These are phyloP conservation scores for Taenioides sp. DNA, from an alignment of 2,797 vertebrate genomes.

Conservation along the genomic window DNA sequence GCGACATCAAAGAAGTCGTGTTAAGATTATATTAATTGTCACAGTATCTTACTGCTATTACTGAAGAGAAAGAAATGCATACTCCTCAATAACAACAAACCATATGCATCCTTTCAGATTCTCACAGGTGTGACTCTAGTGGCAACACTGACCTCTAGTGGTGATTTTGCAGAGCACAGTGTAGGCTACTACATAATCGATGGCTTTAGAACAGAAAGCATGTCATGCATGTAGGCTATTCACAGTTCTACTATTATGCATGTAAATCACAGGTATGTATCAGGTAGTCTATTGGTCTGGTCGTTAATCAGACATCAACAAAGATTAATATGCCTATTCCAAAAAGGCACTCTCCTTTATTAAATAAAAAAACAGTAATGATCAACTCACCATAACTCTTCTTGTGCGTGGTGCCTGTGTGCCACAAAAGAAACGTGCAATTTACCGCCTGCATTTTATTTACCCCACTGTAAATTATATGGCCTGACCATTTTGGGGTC, in stretches of 20 bases:
- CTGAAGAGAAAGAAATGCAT: neutral
- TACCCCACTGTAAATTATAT: neutral
- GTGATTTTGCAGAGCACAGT: slow-evolving; percentile 11
- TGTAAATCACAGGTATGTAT: neutral
- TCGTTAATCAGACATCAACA: neutral
- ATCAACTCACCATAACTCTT: neutral
- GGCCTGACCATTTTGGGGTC: neutral
- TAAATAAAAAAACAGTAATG: neutral
- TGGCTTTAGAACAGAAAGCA: neutral
- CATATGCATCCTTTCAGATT: neutral
- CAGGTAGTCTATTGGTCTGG: neutral
- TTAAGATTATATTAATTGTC: no score
- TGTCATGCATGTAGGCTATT: neutral
- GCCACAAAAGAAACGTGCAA: neutral
- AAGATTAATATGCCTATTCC: neutral
- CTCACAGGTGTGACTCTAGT: neutral
- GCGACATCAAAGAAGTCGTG: no score
- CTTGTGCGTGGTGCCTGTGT: neutral
- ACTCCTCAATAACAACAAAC: no score
- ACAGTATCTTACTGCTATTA: neutral
- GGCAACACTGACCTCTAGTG: slow-evolving; percentile 48
- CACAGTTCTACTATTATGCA: neutral
- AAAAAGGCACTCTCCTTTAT: neutral
- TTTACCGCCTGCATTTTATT: neutral
- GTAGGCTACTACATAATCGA: neutral